A percentile compares a stretch with the other conserved stretches of the same genome.
phyloP scores from a whole-genome alignment of 2,888 invertebrate genomes.

The Vesta saturnalis region DNA sequence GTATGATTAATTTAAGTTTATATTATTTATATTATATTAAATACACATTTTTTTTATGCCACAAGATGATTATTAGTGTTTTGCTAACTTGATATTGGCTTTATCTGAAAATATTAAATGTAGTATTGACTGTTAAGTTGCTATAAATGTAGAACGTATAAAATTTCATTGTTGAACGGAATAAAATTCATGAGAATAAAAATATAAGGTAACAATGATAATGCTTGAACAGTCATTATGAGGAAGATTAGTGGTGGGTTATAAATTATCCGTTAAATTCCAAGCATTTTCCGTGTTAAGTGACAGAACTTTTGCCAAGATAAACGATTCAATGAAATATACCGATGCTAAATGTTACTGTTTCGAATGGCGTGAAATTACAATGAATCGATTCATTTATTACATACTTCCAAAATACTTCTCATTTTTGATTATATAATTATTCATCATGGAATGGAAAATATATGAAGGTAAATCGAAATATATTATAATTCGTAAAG shows the following conservation, averaged over 20 bases:
- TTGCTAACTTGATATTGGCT: too few relatives aligned
- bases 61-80: too few relatives aligned
- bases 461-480: constrained; percentile 5
- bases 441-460: constrained; percentile 3
- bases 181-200: too few relatives aligned
- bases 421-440: constrained; percentile 24
- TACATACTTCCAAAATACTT: constrained; percentile 30
- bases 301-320: constrained; percentile 46
- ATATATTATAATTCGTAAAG: not conserved
- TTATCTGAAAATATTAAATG: too few relatives aligned
- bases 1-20: too few relatives aligned
- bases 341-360: constrained; percentile 54
- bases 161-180: too few relatives aligned
- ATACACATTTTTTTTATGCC: too few relatives aligned
- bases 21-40: too few relatives aligned
- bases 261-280: constrained; percentile 37
- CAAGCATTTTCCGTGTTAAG: constrained; percentile 31
- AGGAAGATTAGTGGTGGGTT: constrained; percentile 31
- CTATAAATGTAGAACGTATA: too few relatives aligned
- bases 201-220: not conserved
- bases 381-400: constrained; percentile 51
- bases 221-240: not conserved
- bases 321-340: constrained; percentile 55
- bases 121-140: too few relatives aligned
- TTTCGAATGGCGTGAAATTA: constrained; percentile 57